Evolutionary conservation across 2,113 vertebrate species (phyloP).

Genomic region (Turdus rufiventris): DNA sequence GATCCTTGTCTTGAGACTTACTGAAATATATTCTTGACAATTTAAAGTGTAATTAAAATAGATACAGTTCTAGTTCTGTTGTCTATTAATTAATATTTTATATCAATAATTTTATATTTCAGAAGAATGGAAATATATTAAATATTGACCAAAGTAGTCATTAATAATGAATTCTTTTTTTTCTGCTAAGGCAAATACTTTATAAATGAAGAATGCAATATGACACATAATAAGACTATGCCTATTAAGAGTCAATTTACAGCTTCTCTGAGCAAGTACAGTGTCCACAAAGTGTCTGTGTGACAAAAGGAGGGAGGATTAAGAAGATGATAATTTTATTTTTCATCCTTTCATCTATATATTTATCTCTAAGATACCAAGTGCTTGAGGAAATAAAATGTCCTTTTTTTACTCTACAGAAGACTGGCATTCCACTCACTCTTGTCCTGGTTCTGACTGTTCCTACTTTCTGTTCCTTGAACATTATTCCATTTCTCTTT

Average conservation of each 20-base stretch:
- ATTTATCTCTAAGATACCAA: background rate
- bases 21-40: background rate
- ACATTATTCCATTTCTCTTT: background rate
- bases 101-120: constrained; percentile 17
- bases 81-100: constrained; percentile 24
- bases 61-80: background rate
- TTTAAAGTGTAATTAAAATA: background rate
- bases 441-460: background rate
- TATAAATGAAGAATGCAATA: background rate
- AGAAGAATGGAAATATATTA: constrained; percentile 3
- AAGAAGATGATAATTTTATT: background rate
- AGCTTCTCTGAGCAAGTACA: background rate
- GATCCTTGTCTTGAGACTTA: background rate
- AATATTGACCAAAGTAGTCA: constrained; percentile 29
- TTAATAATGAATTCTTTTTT: background rate
- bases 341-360: background rate
- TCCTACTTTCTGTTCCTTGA: background rate
- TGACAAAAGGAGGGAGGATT: background rate
- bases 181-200: constrained; percentile 2
- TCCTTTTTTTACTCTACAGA: background rate
- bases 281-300: background rate
- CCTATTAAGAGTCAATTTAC: background rate
- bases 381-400: background rate
- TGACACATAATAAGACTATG: background rate
- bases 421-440: background rate